These are phyloP conservation scores for Rachycentron canadum DNA, from an alignment of 2,797 vertebrate species.

Conservation along the genomic window DNA sequence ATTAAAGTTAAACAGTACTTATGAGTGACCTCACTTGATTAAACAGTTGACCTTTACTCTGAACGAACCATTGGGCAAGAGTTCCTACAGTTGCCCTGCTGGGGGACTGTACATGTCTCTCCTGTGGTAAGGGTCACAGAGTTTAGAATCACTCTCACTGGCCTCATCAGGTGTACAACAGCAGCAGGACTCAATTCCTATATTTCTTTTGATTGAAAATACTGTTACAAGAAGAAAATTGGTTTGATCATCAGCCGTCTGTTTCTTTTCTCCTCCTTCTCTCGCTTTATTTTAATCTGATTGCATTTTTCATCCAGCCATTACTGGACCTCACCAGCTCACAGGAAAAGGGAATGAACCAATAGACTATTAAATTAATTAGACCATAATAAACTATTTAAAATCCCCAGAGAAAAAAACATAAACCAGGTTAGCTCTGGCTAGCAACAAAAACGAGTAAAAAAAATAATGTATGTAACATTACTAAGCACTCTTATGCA, in stretches of 20 bases:
- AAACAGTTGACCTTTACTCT: conserved; percentile 48
- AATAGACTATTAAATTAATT: conserved; percentile 6
- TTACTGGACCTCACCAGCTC: background rate
- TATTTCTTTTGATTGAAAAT: background rate
- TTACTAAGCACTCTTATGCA: background rate
- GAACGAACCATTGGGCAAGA: conserved; percentile 46
- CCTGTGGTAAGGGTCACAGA: conserved; percentile 38
- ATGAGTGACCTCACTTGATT: conserved; percentile 20
- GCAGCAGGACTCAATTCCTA: background rate
- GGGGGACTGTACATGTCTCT: conserved; percentile 33
- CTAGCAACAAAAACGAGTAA: background rate
- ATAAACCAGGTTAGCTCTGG: background rate
- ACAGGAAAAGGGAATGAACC: background rate
- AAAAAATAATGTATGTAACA: too few relatives aligned
- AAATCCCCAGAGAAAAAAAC: background rate
- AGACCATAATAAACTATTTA: too few relatives aligned
- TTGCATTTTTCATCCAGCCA: conserved; percentile 1
- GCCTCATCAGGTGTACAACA: background rate
- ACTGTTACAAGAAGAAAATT: background rate
- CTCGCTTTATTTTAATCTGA: background rate
- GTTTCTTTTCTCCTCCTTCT: background rate
- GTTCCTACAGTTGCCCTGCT: conserved; percentile 3
- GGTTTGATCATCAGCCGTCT: background rate
- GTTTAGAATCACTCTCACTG: conserved; percentile 15
- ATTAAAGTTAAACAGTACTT: conserved; percentile 7